These are phyloP conservation scores for Alligator mississippiensis DNA, from an alignment of 2,113 vertebrate species.

Conservation along the genomic window DNA sequence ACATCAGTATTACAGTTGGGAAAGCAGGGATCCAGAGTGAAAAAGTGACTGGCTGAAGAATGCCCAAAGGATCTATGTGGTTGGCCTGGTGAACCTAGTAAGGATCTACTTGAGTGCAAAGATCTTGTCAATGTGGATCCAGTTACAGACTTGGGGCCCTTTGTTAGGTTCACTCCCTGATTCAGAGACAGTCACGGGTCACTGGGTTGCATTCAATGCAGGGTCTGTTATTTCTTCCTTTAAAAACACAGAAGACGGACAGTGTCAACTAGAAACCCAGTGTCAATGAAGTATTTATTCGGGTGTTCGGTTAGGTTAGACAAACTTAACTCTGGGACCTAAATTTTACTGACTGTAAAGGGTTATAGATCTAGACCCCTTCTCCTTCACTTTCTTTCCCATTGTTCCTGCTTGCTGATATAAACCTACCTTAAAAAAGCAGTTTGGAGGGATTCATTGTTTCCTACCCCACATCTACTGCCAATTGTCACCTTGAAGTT, in stretches of 20 bases:
- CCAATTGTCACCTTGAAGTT: neutral
- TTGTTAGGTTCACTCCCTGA: slow-evolving; percentile 25
- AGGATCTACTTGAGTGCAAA: rapidly evolving
- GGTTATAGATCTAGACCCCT: too few species aligned
- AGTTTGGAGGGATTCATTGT: neutral
- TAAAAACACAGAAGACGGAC: neutral
- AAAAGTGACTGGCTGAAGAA: rapidly evolving
- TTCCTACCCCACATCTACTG: neutral
- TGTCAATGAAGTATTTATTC: neutral
- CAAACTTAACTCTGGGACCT: neutral
- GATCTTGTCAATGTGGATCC: slow-evolving; percentile 36
- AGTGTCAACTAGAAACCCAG: neutral
- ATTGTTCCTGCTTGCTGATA: neutral
- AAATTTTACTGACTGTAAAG: neutral
- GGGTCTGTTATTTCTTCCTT: slow-evolving; percentile 30
- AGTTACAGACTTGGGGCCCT: slow-evolving; percentile 18
- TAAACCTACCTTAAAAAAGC: neutral
- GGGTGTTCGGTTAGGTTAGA: too few species aligned
- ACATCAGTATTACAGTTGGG: neutral
- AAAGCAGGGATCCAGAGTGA: neutral
- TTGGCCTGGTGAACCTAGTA: neutral
- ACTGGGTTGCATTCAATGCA: neutral
- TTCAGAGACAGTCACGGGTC: slow-evolving; percentile 31
- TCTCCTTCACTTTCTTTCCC: neutral
- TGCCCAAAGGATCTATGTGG: rapidly evolving